These are phyloP conservation scores for Cuniculus paca DNA, from an alignment of 2,797 vertebrate species.

Conservation along the genomic window DNA sequence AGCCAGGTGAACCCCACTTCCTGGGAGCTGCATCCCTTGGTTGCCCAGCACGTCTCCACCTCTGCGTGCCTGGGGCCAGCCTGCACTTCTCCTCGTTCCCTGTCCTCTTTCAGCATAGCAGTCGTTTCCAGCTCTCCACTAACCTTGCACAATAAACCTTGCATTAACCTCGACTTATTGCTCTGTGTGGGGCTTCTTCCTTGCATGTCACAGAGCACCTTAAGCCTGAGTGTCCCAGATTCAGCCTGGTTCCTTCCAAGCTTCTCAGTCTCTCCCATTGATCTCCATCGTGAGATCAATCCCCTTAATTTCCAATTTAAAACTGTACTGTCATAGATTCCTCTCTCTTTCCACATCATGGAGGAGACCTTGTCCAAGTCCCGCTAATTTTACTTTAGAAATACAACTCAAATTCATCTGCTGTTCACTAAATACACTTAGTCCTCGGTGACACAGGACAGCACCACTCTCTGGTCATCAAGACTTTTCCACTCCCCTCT, in stretches of 20 bases:
- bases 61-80: background rate
- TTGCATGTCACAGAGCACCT: background rate
- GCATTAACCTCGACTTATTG: background rate
- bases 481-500: background rate
- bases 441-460: accelerated
- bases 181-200: background rate
- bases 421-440: background rate
- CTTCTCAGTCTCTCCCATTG: background rate
- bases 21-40: accelerated
- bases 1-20: background rate
- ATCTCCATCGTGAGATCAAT: background rate
- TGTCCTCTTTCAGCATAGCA: accelerated
- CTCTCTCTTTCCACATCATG: background rate
- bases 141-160: too few species aligned
- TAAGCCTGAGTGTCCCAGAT: too few species aligned
- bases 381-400: background rate
- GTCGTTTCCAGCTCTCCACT: accelerated
- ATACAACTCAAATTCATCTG: background rate
- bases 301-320: background rate
- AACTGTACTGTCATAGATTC: background rate
- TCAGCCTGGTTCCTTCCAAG: background rate
- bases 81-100: background rate
- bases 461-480: background rate
- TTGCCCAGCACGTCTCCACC: background rate
- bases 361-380: background rate